Evolutionary conservation across 2,797 vertebrate genomes (phyloP), one percentile per base, ranked within the genome.

Genomic region (Galaxias olidus): DNA sequence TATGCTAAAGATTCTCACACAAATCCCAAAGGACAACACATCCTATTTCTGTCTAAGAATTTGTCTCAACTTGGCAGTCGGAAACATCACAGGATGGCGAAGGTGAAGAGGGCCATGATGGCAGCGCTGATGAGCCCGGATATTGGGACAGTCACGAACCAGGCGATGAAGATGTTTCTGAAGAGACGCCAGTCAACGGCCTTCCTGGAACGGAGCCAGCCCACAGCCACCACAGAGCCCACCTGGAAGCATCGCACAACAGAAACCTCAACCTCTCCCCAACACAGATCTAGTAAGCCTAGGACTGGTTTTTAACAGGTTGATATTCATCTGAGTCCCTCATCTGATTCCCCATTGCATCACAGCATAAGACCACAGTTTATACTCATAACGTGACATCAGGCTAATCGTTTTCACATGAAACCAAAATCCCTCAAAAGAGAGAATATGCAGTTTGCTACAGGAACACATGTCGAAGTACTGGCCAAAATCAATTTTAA

Each of bases 141-240:
- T 71, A 98, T 96, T 1, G 96, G 96, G 68, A 98, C 97, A 0
- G 97, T 98, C 59, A 98, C 96, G 1, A 98, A 98, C 97, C 97
- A 98, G 52, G 97, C 96, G 83, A 98, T 91, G 78, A 98, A 98
- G 82, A 98, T 98, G 82, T 98, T 98, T 56, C 96, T 94, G 85
- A 98, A 98, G 55, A 98, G 91, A 47, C 77, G 91, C 96, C 97
- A 98, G 81, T 98, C 97, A 6, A 98, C 97, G 0, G 96, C 94
- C 71, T 98, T 98, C 85, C 86, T 94, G 75, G 97, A 98, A 62
- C 97, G 94, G 64, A 98, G 91, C 96, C 97, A 98, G 53, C 96
- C 97, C 40, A 98, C 96, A 0, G 96, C 94, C 4, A 98, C 96
- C 59, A 98, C 96, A 0, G 97, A 98, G 53, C 97, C 97, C 71